Evolutionary conservation across 1,140 invertebrate genomes (phyloP), one percentile per base, ranked within the genome.

Genomic region (Drosophila sturtevanti): DNA sequence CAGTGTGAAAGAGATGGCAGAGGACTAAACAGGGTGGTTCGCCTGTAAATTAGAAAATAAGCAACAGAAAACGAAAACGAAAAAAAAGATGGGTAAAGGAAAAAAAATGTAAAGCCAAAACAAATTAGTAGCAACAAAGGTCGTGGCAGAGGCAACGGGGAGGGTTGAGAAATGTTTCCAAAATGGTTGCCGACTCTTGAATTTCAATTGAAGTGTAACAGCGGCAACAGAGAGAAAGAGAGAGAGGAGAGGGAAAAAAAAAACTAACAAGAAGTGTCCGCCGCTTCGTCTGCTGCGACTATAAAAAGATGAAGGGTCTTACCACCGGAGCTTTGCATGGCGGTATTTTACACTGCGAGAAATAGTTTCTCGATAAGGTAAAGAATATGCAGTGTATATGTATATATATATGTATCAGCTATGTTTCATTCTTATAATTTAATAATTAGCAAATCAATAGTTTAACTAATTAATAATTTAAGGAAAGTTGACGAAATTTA

Each of bases 191-290:
- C 66, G 58, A 34, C 72, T 69, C 80, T 84, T 79, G 75, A 87
- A 79, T 72, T 86, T 67, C 75, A 76, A 79, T 87, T 81, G 81
- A 79, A 86, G 81, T 86, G 82, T 81, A 87, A 79, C 62, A 38
- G 70, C 16, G 31, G 14, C 24, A 16, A 31, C 54, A 31, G n/a
- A n/a, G n/a, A n/a, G n/a, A 10, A 14, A 51, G 5, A 12, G 7
- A 61, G 12, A 60, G 7, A 0, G 1, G 0, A 4, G 35, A 16
- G 16, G 14, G 10, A 11, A 11, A 21, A 16, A 24, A 18, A 48
- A 48, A 48, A 48, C 41, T 16, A 48, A 48, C 41, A 48, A 48
- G 41, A 48, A 48, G 41, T 48, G 41, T 16, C 41, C 41, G 41
- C 41, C 41, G 41, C 41, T 48, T 4, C 41, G 41, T 48, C 41